phyloP scores from a whole-genome alignment of 2,797 vertebrate genomes.

The Emys orbicularis region DNA sequence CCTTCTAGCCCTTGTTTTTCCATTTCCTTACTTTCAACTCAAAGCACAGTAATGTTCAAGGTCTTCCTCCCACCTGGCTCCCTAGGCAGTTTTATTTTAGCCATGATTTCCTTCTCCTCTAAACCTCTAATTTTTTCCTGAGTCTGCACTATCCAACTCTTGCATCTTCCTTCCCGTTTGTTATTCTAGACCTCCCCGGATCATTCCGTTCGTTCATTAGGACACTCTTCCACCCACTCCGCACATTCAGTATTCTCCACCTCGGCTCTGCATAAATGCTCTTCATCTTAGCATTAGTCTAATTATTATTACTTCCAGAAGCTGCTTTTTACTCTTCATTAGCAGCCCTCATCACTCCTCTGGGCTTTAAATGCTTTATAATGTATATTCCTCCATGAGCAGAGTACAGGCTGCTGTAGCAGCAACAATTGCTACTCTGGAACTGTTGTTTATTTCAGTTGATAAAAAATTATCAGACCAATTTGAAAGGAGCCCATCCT shows the following conservation, averaged over 20 bases:
- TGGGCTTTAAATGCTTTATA: background rate
- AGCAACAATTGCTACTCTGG: background rate
- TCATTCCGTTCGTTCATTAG: constrained; percentile 54
- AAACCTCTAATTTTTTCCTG: constrained; percentile 17
- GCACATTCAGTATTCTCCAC: constrained; percentile 50
- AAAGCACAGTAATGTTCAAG: constrained; percentile 46
- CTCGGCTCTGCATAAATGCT: constrained; percentile 54
- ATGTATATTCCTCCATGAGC: constrained; percentile 20
- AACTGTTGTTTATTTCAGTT: constrained; percentile 15
- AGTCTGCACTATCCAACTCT: constrained; percentile 44
- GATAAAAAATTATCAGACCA: background rate
- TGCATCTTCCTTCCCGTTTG: constrained; percentile 59
- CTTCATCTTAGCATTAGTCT: constrained; percentile 41
- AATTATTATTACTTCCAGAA: constrained; percentile 47
- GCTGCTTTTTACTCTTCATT: constrained; percentile 40
- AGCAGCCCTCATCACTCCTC: background rate
- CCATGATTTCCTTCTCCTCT: constrained; percentile 58
- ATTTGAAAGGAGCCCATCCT: background rate
- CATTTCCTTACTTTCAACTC: constrained; percentile 66
- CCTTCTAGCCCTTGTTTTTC: constrained; percentile 59
- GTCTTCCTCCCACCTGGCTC: constrained; percentile 64
- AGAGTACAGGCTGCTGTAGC: constrained; percentile 21
- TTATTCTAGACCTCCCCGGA: constrained; percentile 47
- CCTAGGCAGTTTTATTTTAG: constrained; percentile 63
- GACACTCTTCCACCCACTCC: constrained; percentile 57